phyloP scores from a whole-genome alignment of 2,888 invertebrate species.

The Gryllus longicercus region DNA sequence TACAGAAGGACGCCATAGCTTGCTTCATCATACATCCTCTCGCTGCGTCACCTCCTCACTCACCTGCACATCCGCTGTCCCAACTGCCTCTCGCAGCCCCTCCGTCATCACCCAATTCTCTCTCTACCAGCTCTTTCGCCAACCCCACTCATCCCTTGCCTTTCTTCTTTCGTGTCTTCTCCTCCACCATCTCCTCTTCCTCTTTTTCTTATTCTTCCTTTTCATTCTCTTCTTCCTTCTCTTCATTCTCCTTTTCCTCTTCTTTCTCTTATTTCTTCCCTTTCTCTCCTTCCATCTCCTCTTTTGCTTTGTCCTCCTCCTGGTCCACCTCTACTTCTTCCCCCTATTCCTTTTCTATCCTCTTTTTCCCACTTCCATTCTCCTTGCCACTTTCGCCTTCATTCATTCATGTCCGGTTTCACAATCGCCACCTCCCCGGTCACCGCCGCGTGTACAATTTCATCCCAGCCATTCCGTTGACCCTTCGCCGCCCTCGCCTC shows the following conservation, averaged over 20 bases:
- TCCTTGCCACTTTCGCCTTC: too few species aligned
- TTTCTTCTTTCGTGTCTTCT: neutral
- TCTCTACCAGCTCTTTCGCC: neutral
- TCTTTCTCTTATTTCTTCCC: neutral
- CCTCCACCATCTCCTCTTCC: neutral
- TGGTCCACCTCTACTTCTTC: neutral
- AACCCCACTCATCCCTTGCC: constrained; percentile 1
- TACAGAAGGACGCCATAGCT: too few species aligned
- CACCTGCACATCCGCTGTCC: too few species aligned
- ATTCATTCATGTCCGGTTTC: too few species aligned
- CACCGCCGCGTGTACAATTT: too few species aligned
- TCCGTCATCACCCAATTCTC: too few species aligned
- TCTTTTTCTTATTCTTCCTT: neutral
- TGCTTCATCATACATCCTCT: too few species aligned
- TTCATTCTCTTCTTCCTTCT: neutral
- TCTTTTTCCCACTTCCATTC: neutral
- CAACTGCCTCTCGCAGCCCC: too few species aligned
- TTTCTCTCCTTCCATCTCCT: constrained; percentile 23
- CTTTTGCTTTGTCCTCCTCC: constrained; percentile 18
- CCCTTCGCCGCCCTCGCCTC: too few species aligned
- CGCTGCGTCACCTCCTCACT: too few species aligned
- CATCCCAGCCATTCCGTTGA: too few species aligned
- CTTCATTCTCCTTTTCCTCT: neutral
- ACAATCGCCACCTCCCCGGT: too few species aligned
- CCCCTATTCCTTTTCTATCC: constrained; percentile 22